Percentiles rank a stretch among this genome's conserved stretches.
Conservation (phyloP, 1,140 invertebrate species). For the Anoplolepis gracilipes region DNA sequence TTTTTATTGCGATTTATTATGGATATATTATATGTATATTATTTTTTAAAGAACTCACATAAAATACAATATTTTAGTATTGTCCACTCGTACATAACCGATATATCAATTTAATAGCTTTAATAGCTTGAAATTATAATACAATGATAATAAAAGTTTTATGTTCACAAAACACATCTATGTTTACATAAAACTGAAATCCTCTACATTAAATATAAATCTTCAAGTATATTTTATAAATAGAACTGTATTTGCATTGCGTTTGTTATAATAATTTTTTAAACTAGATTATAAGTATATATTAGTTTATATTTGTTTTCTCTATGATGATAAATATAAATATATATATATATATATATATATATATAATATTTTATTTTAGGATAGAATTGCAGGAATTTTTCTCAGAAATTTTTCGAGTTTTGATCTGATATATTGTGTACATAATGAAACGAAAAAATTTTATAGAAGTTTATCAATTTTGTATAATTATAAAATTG, state of each 20-base stretch:
- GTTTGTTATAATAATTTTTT: too few relatives aligned
- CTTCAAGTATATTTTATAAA: too few relatives aligned
- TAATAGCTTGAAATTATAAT: too few relatives aligned
- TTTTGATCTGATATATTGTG: not conserved
- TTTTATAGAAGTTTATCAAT: not conserved
- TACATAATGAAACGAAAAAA: not conserved
- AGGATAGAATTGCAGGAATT: not conserved
- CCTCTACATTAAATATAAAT: too few relatives aligned
- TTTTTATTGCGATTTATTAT: not conserved
- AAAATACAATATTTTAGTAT: constrained; percentile 15
- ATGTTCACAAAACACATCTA: too few relatives aligned
- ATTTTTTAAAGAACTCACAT: not conserved
- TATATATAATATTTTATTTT: not conserved
- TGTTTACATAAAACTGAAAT: too few relatives aligned
- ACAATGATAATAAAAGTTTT: not conserved
- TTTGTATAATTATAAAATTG: not conserved
- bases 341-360: too few relatives aligned
- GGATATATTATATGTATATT: not conserved
- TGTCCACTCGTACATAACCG: not conserved
- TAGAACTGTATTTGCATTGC: too few relatives aligned
- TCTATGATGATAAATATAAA: not conserved
- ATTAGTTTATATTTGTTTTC: not conserved
- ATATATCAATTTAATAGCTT: not conserved
- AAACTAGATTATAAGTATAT: too few relatives aligned
- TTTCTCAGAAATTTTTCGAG: not conserved